phyloP scores from a whole-genome alignment of 2,113 vertebrate genomes.

The Meles meles region DNA sequence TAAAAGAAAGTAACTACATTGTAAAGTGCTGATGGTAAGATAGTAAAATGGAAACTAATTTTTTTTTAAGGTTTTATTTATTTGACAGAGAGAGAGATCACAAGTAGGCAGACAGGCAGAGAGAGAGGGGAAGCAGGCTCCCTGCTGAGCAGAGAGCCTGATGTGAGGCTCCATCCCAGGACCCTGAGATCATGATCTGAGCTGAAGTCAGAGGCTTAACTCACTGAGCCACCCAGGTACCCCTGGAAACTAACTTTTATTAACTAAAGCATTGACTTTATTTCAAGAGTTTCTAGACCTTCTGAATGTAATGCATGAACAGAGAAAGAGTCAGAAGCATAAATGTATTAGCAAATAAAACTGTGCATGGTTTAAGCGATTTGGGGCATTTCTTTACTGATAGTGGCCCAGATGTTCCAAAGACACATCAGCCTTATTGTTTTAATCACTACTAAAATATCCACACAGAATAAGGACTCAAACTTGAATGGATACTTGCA shows the following conservation, averaged over 20 bases:
- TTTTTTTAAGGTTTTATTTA: neutral
- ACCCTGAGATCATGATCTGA: too few species aligned
- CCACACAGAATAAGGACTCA: neutral
- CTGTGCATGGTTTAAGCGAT: neutral
- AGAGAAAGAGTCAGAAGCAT: neutral
- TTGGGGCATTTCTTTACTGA: neutral
- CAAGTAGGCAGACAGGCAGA: too few species aligned
- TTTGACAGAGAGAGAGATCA: too few species aligned
- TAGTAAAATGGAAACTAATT: neutral
- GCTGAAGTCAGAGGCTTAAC: too few species aligned
- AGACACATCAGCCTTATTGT: neutral
- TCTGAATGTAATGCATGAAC: neutral
- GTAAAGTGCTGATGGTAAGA: neutral
- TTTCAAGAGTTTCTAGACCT: neutral
- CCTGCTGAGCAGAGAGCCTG: too few species aligned
- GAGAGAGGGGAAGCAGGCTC: too few species aligned
- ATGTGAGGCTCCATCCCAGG: too few species aligned
- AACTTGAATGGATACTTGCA: constrained; percentile 79
- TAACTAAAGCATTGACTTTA: neutral
- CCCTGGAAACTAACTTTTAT: neutral
- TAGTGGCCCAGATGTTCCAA: neutral
- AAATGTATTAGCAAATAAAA: neutral
- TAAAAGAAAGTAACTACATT: neutral
- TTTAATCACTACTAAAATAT: neutral
- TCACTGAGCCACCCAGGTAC: too few species aligned